Evolutionary conservation across 2,113 vertebrate species (phyloP).

Genomic region (Oxyura jamaicensis): DNA sequence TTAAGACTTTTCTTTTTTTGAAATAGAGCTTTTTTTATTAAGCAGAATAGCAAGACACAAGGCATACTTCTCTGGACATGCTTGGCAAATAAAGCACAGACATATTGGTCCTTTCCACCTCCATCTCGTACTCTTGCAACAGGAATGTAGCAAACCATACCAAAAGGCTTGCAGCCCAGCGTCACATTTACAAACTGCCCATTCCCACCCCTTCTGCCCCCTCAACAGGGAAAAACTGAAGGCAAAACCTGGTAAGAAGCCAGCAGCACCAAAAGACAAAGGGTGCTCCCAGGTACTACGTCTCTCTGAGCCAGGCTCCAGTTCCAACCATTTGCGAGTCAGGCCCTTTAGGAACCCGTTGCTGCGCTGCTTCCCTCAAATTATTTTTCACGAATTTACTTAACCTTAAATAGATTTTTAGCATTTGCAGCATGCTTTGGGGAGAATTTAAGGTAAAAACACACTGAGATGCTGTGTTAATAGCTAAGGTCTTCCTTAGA

Average conservation of each 20-base stretch:
- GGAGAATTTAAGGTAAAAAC: background rate
- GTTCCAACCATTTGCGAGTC: background rate
- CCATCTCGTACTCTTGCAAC: background rate
- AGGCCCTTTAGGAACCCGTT: background rate
- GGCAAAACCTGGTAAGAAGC: background rate
- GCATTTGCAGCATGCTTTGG: background rate
- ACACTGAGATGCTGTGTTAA: background rate
- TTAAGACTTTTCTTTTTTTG: background rate
- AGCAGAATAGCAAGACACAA: background rate
- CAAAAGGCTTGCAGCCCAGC: background rate
- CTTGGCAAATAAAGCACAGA: background rate
- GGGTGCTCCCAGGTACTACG: background rate
- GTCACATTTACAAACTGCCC: background rate
- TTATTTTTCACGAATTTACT: background rate
- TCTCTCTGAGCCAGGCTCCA: background rate
- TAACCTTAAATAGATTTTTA: background rate
- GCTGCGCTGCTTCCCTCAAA: background rate
- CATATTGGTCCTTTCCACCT: background rate
- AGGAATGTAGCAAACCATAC: background rate
- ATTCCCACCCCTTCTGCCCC: background rate
- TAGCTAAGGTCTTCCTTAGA: background rate
- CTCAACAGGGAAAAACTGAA: background rate
- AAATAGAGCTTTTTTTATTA: background rate
- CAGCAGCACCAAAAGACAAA: background rate
- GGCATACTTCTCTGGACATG: background rate